Conservation (phyloP, 2,888 invertebrate species). For the Leptopilina myrica region DNA sequence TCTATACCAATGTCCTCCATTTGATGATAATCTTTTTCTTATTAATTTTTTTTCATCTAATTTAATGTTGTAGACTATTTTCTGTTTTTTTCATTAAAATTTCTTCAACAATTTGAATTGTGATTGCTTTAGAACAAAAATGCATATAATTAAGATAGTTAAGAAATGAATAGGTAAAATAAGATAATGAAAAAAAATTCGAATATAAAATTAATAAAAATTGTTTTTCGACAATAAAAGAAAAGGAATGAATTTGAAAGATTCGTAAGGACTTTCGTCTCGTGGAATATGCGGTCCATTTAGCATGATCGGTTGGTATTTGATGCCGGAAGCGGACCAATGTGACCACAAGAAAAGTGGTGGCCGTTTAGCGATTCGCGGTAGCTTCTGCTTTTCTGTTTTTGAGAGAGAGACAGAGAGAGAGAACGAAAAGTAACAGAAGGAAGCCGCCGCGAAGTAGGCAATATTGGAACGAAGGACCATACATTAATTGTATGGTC, state of each 20-base stretch:
- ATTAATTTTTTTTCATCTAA: no score
- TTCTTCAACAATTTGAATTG: no score
- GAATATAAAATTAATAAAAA: no score
- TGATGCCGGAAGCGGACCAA: constrained; percentile 13
- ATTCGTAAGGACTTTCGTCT: background rate
- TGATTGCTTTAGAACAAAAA: no score
- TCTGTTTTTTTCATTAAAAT: background rate
- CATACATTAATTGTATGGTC: constrained; percentile 38
- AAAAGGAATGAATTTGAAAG: no score
- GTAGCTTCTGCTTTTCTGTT: constrained; percentile 51
- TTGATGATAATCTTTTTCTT: background rate
- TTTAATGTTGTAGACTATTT: constrained; percentile 27
- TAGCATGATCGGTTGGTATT: constrained; percentile 5
- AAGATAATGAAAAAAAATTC: no score
- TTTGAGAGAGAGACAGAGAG: no score
- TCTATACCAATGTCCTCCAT: constrained; percentile 44
- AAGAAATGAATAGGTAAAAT: no score
- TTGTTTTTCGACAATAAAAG: no score
- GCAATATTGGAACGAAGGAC: constrained; percentile 54
- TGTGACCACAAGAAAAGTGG: constrained; percentile 18
- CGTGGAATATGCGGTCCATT: constrained; percentile 13
- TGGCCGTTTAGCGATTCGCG: constrained; percentile 9
- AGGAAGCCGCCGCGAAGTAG: constrained; percentile 47
- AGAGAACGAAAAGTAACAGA: constrained; percentile 50
- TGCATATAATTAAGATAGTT: no score